These are phyloP conservation scores for Chymomyza fuscimana DNA, from an alignment of 2,888 invertebrate species.

Conservation along the genomic window DNA sequence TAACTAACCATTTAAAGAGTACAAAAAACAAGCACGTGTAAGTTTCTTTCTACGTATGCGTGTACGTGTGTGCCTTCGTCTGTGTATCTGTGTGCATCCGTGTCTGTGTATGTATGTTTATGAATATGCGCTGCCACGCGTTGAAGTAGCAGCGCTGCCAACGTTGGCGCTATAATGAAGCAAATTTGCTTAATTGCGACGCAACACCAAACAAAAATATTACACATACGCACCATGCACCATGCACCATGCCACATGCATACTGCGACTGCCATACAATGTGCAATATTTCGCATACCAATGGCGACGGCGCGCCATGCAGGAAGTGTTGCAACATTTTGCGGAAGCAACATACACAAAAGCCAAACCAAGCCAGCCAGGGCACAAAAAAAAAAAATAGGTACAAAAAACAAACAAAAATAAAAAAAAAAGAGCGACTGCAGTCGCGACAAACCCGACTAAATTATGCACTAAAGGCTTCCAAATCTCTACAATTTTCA, in stretches of 20 bases:
- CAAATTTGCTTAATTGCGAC: conserved; percentile 63
- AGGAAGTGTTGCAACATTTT: conserved; percentile 61
- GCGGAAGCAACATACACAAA: conserved; percentile 59
- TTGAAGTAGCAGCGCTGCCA: conserved; percentile 1
- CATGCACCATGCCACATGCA: conserved; percentile 18
- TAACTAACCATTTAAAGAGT: too few relatives aligned
- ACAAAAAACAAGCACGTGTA: not conserved
- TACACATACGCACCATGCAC: conserved; percentile 55
- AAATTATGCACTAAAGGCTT: too few relatives aligned
- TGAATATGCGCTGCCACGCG: not conserved
- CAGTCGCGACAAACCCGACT: too few relatives aligned
- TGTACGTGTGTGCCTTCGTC: not conserved
- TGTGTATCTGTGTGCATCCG: not conserved
- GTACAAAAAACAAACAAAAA: conserved; percentile 1
- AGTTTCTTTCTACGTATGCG: not conserved
- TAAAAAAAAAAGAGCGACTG: not conserved
- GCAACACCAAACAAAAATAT: conserved; percentile 56
- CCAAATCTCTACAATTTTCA: too few relatives aligned
- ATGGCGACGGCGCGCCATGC: conserved; percentile 34
- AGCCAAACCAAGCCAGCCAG: conserved; percentile 43
- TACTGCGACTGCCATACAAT: conserved; percentile 7
- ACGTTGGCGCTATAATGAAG: conserved; percentile 52
- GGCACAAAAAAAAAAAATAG: conserved; percentile 8
- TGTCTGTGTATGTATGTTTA: conserved; percentile 13
- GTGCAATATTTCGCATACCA: conserved; percentile 45